phyloP scores from a whole-genome alignment of 2,888 invertebrate species.

The Drosophila fulvimacula region DNA sequence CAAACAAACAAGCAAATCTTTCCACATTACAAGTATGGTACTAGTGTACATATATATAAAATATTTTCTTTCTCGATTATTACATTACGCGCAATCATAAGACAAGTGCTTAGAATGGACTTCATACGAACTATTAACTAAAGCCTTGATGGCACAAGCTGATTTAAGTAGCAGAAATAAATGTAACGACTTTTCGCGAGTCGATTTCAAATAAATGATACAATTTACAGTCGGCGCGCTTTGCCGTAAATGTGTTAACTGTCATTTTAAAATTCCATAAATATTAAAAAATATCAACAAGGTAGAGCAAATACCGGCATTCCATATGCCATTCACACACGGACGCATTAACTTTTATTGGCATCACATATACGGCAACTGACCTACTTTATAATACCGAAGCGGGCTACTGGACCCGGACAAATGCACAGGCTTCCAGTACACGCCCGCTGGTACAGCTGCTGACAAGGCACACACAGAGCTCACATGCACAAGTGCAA shows the following conservation, averaged over 20 bases:
- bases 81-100: too few species aligned
- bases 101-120: too few species aligned
- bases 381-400: constrained; percentile 68
- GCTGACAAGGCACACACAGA: constrained; percentile 50
- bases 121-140: too few species aligned
- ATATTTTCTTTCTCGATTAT: too few species aligned
- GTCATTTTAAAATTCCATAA: constrained; percentile 75
- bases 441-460: constrained; percentile 39
- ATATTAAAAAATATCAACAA: constrained; percentile 78
- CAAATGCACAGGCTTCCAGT: constrained; percentile 15
- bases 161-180: neutral
- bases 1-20: too few species aligned
- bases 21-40: too few species aligned
- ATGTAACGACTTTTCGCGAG: neutral
- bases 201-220: constrained; percentile 40
- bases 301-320: constrained; percentile 52
- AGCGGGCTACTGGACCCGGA: constrained; percentile 31
- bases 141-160: neutral
- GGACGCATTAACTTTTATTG: constrained; percentile 75
- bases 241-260: constrained; percentile 63
- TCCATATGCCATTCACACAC: constrained; percentile 51
- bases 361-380: constrained; percentile 69
- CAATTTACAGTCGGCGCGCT: constrained; percentile 37
- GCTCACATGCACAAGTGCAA: constrained; percentile 36
- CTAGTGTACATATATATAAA: too few species aligned